These are phyloP conservation scores for Lucifuga dentata DNA, from an alignment of 2,113 vertebrate genomes.

Conservation along the genomic window DNA sequence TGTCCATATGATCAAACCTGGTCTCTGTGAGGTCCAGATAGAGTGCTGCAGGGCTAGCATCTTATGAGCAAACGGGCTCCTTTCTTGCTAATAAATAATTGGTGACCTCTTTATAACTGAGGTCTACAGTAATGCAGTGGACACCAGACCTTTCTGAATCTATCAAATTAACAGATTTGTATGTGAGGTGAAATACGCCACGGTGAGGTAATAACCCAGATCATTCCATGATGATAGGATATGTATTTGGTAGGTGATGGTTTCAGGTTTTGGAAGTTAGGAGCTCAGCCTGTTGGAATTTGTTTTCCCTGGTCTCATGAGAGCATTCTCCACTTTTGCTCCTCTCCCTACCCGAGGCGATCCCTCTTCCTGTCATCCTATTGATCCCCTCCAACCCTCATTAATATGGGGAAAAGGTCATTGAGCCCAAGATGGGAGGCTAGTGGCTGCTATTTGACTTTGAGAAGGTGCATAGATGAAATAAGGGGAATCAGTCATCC, in stretches of 20 bases:
- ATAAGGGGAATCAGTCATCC: conserved; percentile 56
- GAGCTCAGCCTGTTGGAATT: conserved; percentile 60
- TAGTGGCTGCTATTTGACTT: conserved; percentile 60
- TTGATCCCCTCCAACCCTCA: conserved; percentile 75
- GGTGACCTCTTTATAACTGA: conserved; percentile 31
- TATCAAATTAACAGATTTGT: conserved; percentile 34
- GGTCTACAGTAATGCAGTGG: conserved; percentile 16
- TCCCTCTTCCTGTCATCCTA: conserved; percentile 80
- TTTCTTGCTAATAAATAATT: conserved; percentile 39
- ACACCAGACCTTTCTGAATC: conserved; percentile 16
- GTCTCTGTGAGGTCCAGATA: background rate
- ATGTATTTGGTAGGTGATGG: background rate
- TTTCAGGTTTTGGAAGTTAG: conserved; percentile 40
- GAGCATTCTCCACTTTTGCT: conserved; percentile 24
- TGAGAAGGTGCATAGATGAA: conserved; percentile 61
- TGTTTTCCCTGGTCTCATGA: conserved; percentile 58
- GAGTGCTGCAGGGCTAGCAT: background rate
- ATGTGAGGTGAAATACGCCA: background rate
- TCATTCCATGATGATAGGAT: conserved; percentile 19
- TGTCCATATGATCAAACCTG: conserved; percentile 5
- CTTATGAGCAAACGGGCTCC: conserved; percentile 24
- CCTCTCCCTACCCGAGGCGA: conserved; percentile 54
- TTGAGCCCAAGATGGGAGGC: conserved; percentile 39
- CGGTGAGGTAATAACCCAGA: conserved; percentile 17
- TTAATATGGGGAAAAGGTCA: conserved; percentile 76